Evolutionary conservation across 2,113 vertebrate genomes (phyloP).

Genomic region (Campylomormyrus tamandua): DNA sequence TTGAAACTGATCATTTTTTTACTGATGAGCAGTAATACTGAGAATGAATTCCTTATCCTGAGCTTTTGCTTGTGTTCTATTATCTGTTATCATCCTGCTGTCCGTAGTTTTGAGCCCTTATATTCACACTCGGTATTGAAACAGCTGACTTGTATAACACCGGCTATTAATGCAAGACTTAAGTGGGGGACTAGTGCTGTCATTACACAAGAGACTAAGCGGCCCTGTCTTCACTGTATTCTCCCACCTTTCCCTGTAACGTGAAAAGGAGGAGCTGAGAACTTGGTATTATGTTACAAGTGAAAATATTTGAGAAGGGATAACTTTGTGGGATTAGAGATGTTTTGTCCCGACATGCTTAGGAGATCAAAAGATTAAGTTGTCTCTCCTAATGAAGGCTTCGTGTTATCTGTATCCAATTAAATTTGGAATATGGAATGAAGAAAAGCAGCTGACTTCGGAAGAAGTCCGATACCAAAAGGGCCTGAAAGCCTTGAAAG

Average conservation of each 20-base stretch:
- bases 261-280: background rate
- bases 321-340: conserved; percentile 17
- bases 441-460: background rate
- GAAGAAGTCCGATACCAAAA: background rate
- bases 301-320: background rate
- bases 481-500: background rate
- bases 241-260: background rate
- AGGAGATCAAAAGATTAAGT: conserved; percentile 33
- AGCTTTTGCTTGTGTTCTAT: background rate
- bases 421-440: conserved; percentile 10
- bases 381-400: conserved; percentile 15
- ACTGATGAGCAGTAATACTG: background rate
- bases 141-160: background rate
- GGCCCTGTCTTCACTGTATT: background rate
- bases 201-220: background rate
- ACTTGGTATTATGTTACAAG: background rate
- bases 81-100: background rate
- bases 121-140: background rate
- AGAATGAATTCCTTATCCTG: background rate
- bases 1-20: background rate
- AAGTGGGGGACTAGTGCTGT: background rate
- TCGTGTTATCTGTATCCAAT: conserved; percentile 21
- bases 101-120: background rate
- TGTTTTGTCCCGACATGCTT: conserved; percentile 21
- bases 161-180: background rate